Conservation (phyloP, 2,797 vertebrate genomes). For the Gastrophryne carolinensis region DNA sequence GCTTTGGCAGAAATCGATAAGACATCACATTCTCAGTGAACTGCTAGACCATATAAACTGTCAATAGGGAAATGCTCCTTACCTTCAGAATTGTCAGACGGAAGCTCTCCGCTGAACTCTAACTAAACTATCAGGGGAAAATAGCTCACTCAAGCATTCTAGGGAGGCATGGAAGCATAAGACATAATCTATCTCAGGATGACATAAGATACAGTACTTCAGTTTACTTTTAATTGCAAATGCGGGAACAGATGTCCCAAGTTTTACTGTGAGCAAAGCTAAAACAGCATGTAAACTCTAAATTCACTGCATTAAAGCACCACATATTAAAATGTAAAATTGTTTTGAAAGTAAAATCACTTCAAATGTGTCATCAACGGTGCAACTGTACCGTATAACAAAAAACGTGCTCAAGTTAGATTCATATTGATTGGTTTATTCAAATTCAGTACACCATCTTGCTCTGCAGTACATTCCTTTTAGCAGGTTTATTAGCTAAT, state of each 20-base stretch:
- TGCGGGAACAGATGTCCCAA: conserved; percentile 20
- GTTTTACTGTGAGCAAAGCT: conserved; percentile 2
- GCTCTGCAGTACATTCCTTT: neutral
- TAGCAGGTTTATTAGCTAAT: neutral
- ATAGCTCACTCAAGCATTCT: conserved; percentile 45
- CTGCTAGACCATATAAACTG: conserved; percentile 69
- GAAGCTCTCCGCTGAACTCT: conserved; percentile 59
- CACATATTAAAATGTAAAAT: neutral
- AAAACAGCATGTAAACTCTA: conserved; percentile 1
- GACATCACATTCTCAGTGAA: conserved; percentile 65
- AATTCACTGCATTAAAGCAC: conserved; percentile 10
- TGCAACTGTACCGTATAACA: no score
- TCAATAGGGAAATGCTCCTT: conserved; percentile 65
- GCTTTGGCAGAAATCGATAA: conserved; percentile 71
- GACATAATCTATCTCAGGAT: conserved; percentile 40
- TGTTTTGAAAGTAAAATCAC: neutral
- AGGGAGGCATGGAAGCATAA: conserved; percentile 46
- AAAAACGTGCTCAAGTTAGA: neutral
- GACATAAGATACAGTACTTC: conserved; percentile 29
- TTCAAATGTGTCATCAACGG: neutral
- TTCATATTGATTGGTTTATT: neutral
- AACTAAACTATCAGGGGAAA: conserved; percentile 39
- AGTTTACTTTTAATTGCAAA: conserved; percentile 43
- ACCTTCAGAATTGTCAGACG: conserved; percentile 62
- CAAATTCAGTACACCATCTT: neutral